Conservation (phyloP, 1,140 invertebrate species). For the Notospermus geniculatus region DNA sequence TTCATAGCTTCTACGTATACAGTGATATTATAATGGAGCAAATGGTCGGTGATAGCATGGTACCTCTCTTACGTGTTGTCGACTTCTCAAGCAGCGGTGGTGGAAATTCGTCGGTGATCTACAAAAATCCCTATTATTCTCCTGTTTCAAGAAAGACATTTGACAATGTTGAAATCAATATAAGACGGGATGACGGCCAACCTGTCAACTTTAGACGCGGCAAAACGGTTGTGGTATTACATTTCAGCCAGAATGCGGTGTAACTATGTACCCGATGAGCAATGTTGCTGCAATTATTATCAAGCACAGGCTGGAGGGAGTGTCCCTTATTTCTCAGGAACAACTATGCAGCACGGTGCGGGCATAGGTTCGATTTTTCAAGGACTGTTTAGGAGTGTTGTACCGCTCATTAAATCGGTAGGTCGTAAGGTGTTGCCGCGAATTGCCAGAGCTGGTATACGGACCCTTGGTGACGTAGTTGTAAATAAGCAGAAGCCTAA, state of each 20-base stretch:
- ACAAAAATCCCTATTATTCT: not conserved
- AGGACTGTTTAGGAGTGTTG: not conserved
- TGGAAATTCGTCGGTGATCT: not conserved
- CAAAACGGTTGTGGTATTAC: not conserved
- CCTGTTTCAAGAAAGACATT: not conserved
- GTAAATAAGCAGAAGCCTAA: not conserved
- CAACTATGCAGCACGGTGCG: not conserved
- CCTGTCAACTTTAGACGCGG: not conserved
- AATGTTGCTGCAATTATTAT: slow-evolving; percentile 6
- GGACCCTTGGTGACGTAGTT: not conserved
- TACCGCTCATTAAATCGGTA: not conserved
- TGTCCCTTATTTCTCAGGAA: not conserved
- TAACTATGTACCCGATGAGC: not conserved
- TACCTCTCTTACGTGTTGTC: not conserved
- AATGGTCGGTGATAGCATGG: not conserved
- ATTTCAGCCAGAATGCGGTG: not conserved
- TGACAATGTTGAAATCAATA: not conserved
- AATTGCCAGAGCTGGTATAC: not conserved
- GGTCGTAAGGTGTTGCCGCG: not conserved
- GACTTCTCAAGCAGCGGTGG: not conserved
- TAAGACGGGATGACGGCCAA: not conserved
- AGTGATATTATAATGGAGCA: too few relatives aligned
- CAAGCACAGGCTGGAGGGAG: not conserved
- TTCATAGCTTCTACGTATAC: too few relatives aligned
- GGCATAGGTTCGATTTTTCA: not conserved